Evolutionary conservation across 35 echinoderm and acorn worm genomes (phyloP).

Genomic region (Heliocidaris tuberculata): DNA sequence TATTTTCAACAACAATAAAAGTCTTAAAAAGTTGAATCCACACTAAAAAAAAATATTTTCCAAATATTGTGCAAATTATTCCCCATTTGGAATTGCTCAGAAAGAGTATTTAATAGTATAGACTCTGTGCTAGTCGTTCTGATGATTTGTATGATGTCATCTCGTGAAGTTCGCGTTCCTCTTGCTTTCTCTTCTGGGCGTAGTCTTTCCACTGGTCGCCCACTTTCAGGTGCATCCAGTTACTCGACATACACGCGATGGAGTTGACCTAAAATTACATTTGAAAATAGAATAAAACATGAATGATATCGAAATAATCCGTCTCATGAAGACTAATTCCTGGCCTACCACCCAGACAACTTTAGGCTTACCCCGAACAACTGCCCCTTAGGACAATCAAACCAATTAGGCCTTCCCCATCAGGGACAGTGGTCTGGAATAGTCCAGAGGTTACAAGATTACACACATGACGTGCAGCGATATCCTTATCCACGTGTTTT

Average conservation of each 20-base stretch:
- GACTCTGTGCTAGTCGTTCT: constrained; percentile 9
- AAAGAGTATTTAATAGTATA: background rate
- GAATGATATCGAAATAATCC: background rate
- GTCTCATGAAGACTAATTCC: background rate
- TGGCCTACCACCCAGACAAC: background rate
- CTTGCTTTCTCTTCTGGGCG: constrained; percentile 31
- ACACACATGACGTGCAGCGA: too few relatives aligned
- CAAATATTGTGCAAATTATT: background rate
- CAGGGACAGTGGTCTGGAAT: too few relatives aligned
- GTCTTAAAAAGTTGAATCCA: background rate
- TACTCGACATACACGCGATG: constrained; percentile 37
- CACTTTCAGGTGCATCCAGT: background rate
- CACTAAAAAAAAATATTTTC: too few relatives aligned
- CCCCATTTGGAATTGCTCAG: background rate
- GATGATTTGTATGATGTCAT: constrained; percentile 53
- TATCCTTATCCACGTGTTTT: too few relatives aligned
- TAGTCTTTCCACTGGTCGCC: constrained; percentile 22
- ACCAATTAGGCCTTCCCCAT: too few relatives aligned
- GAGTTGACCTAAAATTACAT: background rate
- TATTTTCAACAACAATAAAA: background rate
- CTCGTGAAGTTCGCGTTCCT: constrained; percentile 35
- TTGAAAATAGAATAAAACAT: background rate
- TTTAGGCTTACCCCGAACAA: too few relatives aligned
- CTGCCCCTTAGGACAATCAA: too few relatives aligned
- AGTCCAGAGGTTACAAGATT: too few relatives aligned